These are phyloP conservation scores for Terebella lapidaria DNA, from an alignment of 2,888 invertebrate genomes.

Conservation along the genomic window DNA sequence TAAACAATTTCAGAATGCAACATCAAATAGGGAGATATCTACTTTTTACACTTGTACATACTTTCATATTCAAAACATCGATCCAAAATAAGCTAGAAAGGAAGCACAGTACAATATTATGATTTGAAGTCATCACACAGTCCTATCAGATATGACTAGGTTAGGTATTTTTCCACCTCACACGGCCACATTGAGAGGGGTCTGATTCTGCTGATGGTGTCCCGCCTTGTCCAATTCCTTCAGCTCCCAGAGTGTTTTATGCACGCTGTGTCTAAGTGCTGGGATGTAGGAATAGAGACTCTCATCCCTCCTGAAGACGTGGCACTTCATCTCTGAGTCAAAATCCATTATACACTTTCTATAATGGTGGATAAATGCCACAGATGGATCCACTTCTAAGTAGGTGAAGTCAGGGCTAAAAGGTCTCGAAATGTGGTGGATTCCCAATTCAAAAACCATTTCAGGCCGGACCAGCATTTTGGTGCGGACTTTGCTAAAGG, in stretches of 20 bases:
- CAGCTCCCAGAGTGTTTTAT: slow-evolving; percentile 21
- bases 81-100: no score
- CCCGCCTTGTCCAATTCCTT: slow-evolving; percentile 14
- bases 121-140: no score
- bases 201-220: no score
- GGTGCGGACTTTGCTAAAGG: slow-evolving; percentile 37
- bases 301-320: slow-evolving; percentile 21
- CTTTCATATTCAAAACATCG: no score
- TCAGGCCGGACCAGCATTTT: slow-evolving; percentile 50
- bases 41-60: no score
- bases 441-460: slow-evolving; percentile 53
- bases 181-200: no score
- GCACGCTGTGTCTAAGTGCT: slow-evolving; percentile 20
- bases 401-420: slow-evolving; percentile 35
- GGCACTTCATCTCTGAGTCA: slow-evolving; percentile 30
- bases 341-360: slow-evolving; percentile 42
- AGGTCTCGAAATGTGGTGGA: slow-evolving; percentile 54
- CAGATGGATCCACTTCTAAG: slow-evolving; percentile 26
- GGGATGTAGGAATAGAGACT: slow-evolving; percentile 21
- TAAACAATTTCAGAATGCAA: no score
- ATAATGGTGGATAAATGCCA: slow-evolving; percentile 46
- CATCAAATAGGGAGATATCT: no score
- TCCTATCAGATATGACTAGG: no score
- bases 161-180: no score
- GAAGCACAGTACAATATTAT: no score